These are phyloP conservation scores for Drosophila borealis DNA, from an alignment of 2,888 invertebrate species.

Conservation along the genomic window DNA sequence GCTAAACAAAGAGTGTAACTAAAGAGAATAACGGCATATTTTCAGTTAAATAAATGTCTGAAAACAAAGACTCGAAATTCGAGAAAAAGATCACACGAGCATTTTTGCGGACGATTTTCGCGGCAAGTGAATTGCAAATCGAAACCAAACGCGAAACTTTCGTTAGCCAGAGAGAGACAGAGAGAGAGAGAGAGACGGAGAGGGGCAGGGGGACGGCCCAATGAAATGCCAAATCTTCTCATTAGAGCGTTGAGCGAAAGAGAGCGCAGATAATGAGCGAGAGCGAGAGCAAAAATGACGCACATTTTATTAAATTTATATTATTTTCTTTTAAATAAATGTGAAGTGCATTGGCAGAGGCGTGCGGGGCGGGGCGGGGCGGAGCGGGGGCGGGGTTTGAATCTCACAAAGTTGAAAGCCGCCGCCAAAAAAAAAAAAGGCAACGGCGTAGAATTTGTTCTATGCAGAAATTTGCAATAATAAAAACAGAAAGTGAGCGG, in stretches of 20 bases:
- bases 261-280: neutral
- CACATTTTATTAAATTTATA: neutral
- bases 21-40: too few relatives aligned
- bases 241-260: neutral
- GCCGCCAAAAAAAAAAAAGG: conserved; percentile 34
- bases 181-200: neutral
- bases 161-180: neutral
- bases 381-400: too few relatives aligned
- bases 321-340: neutral
- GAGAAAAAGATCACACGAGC: too few relatives aligned
- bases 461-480: conserved; percentile 27
- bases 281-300: conserved; percentile 6
- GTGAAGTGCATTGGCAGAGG: neutral
- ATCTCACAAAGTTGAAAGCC: conserved; percentile 5
- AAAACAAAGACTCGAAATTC: too few relatives aligned
- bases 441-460: neutral
- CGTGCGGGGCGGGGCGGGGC: neutral
- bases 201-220: neutral
- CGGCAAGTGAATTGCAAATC: too few relatives aligned
- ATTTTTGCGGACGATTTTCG: too few relatives aligned
- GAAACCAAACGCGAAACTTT: too few relatives aligned
- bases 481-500: conserved; percentile 20
- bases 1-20: too few relatives aligned
- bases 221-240: conserved; percentile 9
- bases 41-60: too few relatives aligned